These are phyloP conservation scores for Chiroxiphia lanceolata DNA, from an alignment of 2,797 vertebrate species.

Conservation along the genomic window DNA sequence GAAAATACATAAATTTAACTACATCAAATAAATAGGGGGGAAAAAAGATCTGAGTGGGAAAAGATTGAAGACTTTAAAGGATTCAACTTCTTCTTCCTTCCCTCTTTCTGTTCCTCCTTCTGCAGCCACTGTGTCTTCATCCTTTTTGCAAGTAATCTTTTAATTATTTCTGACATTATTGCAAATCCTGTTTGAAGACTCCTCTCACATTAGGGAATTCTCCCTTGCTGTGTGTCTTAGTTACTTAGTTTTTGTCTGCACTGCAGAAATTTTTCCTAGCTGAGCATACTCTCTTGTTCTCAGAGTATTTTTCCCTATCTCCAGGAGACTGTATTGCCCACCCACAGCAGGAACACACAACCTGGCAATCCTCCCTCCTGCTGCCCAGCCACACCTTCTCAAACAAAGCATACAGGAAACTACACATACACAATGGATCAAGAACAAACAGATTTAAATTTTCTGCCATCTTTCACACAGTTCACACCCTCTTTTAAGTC, in stretches of 20 bases:
- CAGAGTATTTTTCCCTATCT: neutral
- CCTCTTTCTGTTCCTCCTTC: neutral
- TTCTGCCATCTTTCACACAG: neutral
- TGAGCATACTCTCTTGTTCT: neutral
- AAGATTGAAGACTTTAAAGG: neutral
- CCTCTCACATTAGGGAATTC: neutral
- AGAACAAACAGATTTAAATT: conserved; percentile 12
- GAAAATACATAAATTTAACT: neutral
- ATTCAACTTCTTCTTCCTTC: neutral
- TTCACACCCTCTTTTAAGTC: conserved; percentile 6
- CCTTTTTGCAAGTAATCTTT: neutral
- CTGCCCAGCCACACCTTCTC: neutral
- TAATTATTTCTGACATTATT: neutral
- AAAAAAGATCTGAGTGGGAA: neutral
- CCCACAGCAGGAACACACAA: neutral
- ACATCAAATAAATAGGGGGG: neutral
- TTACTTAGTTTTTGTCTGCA: neutral
- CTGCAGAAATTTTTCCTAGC: neutral
- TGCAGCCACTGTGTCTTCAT: neutral
- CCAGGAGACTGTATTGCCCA: neutral
- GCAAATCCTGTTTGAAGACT: neutral
- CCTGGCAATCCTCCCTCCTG: neutral
- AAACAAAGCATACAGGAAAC: conserved; percentile 9
- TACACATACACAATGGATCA: neutral
- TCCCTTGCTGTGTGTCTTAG: neutral